Percentiles rank a stretch among this genome's conserved stretches.
Evolutionary conservation across 2,113 vertebrate genomes (phyloP).

Genomic region (Tachycineta bicolor): DNA sequence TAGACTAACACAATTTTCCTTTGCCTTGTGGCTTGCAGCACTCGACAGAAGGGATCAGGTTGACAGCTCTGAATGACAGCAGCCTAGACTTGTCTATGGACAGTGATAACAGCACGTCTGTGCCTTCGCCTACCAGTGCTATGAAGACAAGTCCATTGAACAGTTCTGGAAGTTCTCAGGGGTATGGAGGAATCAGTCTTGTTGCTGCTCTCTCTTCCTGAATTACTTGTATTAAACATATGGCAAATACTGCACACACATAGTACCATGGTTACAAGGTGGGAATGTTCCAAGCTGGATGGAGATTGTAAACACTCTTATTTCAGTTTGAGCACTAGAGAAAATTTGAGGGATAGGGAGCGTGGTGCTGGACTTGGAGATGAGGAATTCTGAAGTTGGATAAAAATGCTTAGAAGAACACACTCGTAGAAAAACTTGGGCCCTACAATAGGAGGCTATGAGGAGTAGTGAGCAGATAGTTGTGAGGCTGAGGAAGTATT

Average conservation of each 20-base stretch:
- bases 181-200: slow-evolving; percentile 67
- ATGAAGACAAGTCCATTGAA: slow-evolving; percentile 80
- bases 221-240: neutral
- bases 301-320: neutral
- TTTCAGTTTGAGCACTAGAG: neutral
- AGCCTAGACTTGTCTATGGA: slow-evolving; percentile 88
- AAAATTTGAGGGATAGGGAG: neutral
- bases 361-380: neutral
- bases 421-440: neutral
- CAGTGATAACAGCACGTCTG: slow-evolving; percentile 92
- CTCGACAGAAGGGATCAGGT: slow-evolving; percentile 82
- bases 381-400: neutral
- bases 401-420: neutral
- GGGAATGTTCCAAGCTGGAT: neutral
- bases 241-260: neutral
- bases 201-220: neutral
- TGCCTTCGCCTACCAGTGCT: slow-evolving; percentile 87
- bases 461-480: neutral
- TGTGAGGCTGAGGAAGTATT: neutral
- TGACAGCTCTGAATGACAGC: slow-evolving; percentile 82
- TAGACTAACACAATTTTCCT: neutral
- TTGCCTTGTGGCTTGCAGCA: slow-evolving; percentile 75
- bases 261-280: neutral
- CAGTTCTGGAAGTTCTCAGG: slow-evolving; percentile 83
- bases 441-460: neutral